Conservation (phyloP, 1,140 invertebrate species). For the Drosophila nasuta region DNA sequence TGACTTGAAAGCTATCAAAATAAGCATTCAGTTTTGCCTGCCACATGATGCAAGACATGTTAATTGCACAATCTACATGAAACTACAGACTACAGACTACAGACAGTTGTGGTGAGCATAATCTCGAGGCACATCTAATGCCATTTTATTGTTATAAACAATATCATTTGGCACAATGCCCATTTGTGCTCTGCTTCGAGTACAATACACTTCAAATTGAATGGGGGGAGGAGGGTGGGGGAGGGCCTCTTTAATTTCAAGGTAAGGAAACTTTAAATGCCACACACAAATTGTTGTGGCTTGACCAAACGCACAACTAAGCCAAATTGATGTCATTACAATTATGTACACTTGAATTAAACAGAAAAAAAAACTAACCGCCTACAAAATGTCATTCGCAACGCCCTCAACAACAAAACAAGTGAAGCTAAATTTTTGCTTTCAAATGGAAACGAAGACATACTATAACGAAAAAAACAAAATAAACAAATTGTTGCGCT, state of each 20-base stretch:
- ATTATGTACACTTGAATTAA: constrained; percentile 25
- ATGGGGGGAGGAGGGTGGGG: neutral
- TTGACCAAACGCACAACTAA: constrained; percentile 40
- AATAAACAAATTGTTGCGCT: constrained; percentile 5
- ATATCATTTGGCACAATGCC: constrained; percentile 16
- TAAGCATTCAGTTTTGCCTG: constrained; percentile 8
- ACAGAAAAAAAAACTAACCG: constrained; percentile 2
- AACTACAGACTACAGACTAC: neutral
- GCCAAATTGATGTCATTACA: constrained; percentile 50
- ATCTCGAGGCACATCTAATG: constrained; percentile 31
- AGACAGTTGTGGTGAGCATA: neutral
- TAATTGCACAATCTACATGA: constrained; percentile 17
- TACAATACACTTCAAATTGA: constrained; percentile 10
- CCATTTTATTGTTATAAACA: constrained; percentile 21
- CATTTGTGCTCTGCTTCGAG: constrained; percentile 12
- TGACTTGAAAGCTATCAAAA: neutral
- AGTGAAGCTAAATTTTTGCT: constrained; percentile 18
- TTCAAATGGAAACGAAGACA: constrained; percentile 27
- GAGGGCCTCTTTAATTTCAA: constrained; percentile 24
- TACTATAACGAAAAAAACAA: neutral
- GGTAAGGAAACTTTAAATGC: constrained; percentile 26
- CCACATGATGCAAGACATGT: constrained; percentile 9
- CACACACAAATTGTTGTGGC: constrained; percentile 20
- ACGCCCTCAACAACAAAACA: constrained; percentile 17
- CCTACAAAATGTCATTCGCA: constrained; percentile 35